Evolutionary conservation across 1,140 invertebrate species (phyloP), one percentile per base, ranked within the genome.

Genomic region (Sminthurinus signatus): DNA sequence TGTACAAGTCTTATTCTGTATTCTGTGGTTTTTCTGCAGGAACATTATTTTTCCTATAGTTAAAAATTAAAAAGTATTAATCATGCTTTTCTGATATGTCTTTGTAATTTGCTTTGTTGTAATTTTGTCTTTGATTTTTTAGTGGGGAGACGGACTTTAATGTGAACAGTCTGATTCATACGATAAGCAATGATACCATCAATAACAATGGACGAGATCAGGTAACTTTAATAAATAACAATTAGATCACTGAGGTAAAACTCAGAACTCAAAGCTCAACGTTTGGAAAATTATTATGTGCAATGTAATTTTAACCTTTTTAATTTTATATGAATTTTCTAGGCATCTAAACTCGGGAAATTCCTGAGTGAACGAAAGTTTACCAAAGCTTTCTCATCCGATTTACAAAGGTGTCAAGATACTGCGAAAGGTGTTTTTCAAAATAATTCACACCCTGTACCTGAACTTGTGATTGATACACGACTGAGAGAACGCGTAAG

Each of bases 401-500:
- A 62, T 21, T 42, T 62, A 44, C 56, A n/a, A 25, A 10, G 60
- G 12, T 28, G 43, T 25, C 60, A 62, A 29, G 60, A 62, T 14
- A 62, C 60, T 29, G 50, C 42, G 17, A 2, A 31, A 15, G 25
- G 15, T 21, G 42, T 54, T 32, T 25, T 62, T 2, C 2, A 12
- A 29, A 17, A 62, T 5, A 4, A 5, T 4, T 10, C 2, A n/a
- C 19, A 21, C 10, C 29, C 60, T 4, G 29, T 14, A n/a, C 50
- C 50, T 14, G 8, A 27, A 28, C 31, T 62, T 19, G 17, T 62
- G 3, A 12, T 62, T 8, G 60, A 62, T 17, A 29, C 31, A 44
- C 8, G 60, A 42, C 28, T 62, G 2, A 21, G 36, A 52, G 60
- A 62, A 55, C 58, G 60, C 15, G 60, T 62, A 52, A 46, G 43